Conservation (phyloP, 30 jellyfish, hydroid and myxozoan species). For the Clytia hemisphaerica region DNA sequence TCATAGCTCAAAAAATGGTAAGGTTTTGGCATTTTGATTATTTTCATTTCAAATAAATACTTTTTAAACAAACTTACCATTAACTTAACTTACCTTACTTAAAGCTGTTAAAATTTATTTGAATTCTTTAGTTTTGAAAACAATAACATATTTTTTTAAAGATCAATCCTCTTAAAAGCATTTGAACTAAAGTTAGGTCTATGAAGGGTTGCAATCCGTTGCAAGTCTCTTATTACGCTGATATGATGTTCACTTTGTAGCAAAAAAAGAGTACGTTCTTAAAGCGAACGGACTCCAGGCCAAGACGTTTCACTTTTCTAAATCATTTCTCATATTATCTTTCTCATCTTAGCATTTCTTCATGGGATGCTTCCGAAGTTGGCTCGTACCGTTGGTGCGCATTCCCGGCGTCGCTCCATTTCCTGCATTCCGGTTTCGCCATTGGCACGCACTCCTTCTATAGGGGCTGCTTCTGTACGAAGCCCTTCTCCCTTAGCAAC, state of each 20-base stretch:
- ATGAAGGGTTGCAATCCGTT: too few species aligned
- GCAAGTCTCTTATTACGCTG: too few species aligned
- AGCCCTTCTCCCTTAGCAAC: slow-evolving; percentile 87
- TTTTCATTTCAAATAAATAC: too few species aligned
- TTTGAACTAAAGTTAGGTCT: too few species aligned
- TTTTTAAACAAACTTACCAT: too few species aligned
- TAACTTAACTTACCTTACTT: too few species aligned
- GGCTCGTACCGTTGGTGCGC: slow-evolving; percentile 57
- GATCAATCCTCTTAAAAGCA: too few species aligned
- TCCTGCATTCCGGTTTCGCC: slow-evolving; percentile 93
- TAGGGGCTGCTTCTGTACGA: slow-evolving; percentile 52
- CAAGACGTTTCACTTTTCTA: neutral
- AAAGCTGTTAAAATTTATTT: too few species aligned
- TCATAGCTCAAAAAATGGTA: neutral
- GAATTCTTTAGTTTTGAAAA: too few species aligned
- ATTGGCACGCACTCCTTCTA: slow-evolving; percentile 81
- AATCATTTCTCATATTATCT: neutral
- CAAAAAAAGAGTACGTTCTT: slow-evolving; percentile 49
- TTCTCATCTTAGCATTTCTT: slow-evolving; percentile 47
- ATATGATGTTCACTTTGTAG: too few species aligned
- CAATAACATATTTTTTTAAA: too few species aligned
- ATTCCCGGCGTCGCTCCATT: slow-evolving; percentile 89
- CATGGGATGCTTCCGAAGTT: slow-evolving; percentile 80
- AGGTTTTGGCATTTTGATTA: neutral
- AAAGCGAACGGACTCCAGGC: too few species aligned